Evolutionary conservation across 1,140 invertebrate species (phyloP), one percentile per base, ranked within the genome.

Genomic region (Plectus sambesii): DNA sequence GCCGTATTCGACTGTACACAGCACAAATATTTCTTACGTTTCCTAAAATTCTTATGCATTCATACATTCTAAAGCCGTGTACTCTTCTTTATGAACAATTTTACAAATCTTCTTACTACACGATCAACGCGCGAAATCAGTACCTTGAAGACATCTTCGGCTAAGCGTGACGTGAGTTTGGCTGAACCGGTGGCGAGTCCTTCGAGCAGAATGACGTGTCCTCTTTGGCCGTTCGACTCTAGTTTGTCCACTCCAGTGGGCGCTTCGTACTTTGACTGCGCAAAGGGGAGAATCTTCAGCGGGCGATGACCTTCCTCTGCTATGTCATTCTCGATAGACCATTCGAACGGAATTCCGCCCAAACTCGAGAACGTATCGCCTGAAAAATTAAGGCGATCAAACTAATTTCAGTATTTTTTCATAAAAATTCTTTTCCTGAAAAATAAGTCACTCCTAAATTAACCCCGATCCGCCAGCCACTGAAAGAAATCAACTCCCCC

Each of bases 311-410:
- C 66, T 61, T 2, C 17, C 71, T 77, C 69, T 44, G 71, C 67
- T 5, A 70, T 65, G n/a, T n/a, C n/a, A n/a, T n/a, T 65, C 20
- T 73, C 56, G 15, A 76, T 54, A 45, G 61, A 69, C 90, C 92
- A 97, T 42, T 80, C 78, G 70, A 96, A 89, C 67, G 83, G 82
- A 22, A 94, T 74, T n/a, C 86, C 87, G 64, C 88, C 84, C 41
- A 96, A 68, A 23, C 83, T 84, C 30, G 85, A 85, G 69, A 96
- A 96, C 62, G 83, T 84, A 74, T 94, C 92, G 49, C 85, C 83
- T 85, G 55, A 29, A 59, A 51, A n/a, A n/a, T n/a, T 47, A 57
- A 44, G 46, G 47, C 42, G 48, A 47, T 24, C 51, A 24, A 33
- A 50, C 42, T 44, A 29, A n/a, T 27, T 40, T 51, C 35, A 19